Base-by-base conservation (phyloP, 1,140 invertebrate genomes). In the Papilio polytes region DNA sequence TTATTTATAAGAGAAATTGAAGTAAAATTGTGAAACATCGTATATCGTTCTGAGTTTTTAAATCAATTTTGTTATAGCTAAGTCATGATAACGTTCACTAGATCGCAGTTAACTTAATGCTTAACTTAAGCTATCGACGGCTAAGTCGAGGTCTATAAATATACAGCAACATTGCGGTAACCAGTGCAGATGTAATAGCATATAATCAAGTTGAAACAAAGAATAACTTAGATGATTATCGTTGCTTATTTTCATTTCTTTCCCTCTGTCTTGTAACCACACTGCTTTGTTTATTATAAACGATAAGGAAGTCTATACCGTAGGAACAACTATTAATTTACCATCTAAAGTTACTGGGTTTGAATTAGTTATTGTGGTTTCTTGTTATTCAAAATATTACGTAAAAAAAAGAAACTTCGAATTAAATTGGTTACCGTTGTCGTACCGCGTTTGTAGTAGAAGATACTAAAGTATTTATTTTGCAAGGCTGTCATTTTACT, bases 161-260 rank as follows among this genome's bases (percentile, higher is more conserved):
- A 70, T 70, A 36, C 26, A 70, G 63, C 26, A 70, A 31, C 59
- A 31, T 70, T 70, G 63, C 63, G 26, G 63, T 36, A 70, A 70
- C 15, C 63, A 3, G 63, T 4, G 26, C 63, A 70, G 1, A 7
- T 70, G 63, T 70, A 70, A 70, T 70, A 15, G 12, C 26, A 70
- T 70, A 70, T 76, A 76, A 76, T 76, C 44, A 76, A 48, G 46
- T 76, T 26, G 46, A 53, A 76, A 76, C 74, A 51, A 76, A 76
- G 74, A 51, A 46, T 51, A 76, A 76, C n/a, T 76, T 53, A 48
- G 74, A 76, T 76, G 46, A 48, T 76, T 48, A 76, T 76, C 74
- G 22, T 51, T 26, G 26, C 46, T 51, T 76, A 76, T 76, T 76
- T 76, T 53, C 41, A 76, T 76, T 48, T 51, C 46, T 76, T 53